Conservation (phyloP, 2,797 vertebrate genomes). For the Crypturellus tataupa region DNA sequence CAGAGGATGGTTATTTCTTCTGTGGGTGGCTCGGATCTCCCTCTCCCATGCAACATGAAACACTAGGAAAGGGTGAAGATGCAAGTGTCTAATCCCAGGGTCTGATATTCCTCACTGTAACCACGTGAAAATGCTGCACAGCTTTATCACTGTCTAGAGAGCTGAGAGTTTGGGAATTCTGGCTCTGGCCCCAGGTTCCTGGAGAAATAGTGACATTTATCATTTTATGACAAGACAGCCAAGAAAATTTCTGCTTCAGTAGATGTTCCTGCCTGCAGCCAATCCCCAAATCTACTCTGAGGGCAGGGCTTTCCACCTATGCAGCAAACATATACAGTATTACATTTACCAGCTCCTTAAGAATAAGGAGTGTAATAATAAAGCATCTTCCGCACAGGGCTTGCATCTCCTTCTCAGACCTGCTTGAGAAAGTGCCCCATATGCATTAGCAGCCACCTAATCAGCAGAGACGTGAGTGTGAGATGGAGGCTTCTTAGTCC, state of each 20-base stretch:
- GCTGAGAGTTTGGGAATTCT: neutral
- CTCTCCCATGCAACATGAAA: neutral
- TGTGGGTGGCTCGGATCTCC: constrained; percentile 45
- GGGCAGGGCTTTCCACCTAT: neutral
- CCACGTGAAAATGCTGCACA: neutral
- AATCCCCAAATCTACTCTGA: neutral
- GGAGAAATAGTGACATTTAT: neutral
- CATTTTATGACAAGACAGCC: neutral
- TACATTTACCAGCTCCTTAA: neutral
- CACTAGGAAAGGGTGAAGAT: neutral
- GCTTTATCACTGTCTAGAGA: neutral
- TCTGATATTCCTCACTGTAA: neutral
- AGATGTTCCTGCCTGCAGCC: neutral
- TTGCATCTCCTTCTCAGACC: neutral
- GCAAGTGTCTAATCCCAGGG: neutral
- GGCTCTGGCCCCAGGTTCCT: neutral
- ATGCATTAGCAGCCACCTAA: neutral
- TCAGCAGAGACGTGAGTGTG: neutral
- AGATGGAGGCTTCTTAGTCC: neutral
- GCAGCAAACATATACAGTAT: neutral
- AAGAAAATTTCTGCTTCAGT: neutral
- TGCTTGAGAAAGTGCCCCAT: rapidly evolving
- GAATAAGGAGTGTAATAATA: neutral
- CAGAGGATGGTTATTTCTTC: constrained; percentile 55
- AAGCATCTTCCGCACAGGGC: neutral